Percentiles rank a stretch among this genome's conserved stretches.
Conservation (phyloP, 1,140 invertebrate genomes). For the Calliopsis andreniformis region DNA sequence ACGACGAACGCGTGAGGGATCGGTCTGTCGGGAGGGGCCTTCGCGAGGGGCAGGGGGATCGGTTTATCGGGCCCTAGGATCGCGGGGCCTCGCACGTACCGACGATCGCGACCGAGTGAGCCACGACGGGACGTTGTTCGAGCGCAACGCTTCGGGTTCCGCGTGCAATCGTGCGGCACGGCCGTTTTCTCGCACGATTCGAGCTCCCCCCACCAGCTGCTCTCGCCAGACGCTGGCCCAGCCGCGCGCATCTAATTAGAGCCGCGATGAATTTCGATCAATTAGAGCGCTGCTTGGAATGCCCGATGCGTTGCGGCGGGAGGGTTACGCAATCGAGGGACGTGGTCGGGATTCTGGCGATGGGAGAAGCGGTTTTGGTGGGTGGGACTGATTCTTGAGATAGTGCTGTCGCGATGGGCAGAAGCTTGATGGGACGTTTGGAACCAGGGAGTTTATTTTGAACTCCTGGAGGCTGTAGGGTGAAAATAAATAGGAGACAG, state of each 20-base stretch:
- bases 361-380: too few relatives aligned
- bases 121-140: constrained; percentile 21
- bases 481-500: too few relatives aligned
- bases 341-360: background rate
- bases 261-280: constrained; percentile 28
- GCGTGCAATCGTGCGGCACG: constrained; percentile 48
- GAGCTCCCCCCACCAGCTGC: background rate
- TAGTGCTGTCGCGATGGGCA: too few relatives aligned
- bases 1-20: constrained; percentile 60
- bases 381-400: too few relatives aligned
- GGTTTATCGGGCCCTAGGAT: constrained; percentile 74
- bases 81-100: constrained; percentile 74
- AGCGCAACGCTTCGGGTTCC: constrained; percentile 41
- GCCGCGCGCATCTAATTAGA: constrained; percentile 33
- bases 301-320: background rate
- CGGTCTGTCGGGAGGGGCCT: constrained; percentile 51
- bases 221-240: background rate
- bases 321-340: constrained; percentile 26
- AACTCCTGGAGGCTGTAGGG: too few relatives aligned
- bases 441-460: too few relatives aligned
- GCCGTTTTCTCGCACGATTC: constrained; percentile 13
- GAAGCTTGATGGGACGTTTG: too few relatives aligned
- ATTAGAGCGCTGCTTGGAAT: constrained; percentile 36
- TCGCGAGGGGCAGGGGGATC: constrained; percentile 53
- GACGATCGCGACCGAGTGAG: constrained; percentile 62